Conservation (phyloP, 2,888 invertebrate genomes). For the Danaus chrysippus region DNA sequence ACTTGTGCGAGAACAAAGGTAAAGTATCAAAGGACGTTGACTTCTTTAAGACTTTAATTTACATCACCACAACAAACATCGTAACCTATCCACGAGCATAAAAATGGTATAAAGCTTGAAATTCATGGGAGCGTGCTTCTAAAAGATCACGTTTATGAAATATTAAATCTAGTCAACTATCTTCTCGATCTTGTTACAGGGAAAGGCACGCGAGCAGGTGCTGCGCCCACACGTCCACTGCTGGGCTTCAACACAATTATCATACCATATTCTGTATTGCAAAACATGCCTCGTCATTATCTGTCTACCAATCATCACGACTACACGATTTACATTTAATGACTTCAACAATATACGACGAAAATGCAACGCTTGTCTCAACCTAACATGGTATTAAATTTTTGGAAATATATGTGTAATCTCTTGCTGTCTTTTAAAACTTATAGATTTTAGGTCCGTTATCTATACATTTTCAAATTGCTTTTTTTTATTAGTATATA, state of each 20-base stretch:
- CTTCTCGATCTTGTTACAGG: constrained; percentile 47
- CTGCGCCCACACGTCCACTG: constrained; percentile 53
- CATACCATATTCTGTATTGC: constrained; percentile 65
- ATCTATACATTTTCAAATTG: not conserved
- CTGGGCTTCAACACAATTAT: constrained; percentile 65
- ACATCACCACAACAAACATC: constrained; percentile 3
- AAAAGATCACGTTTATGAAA: constrained; percentile 75
- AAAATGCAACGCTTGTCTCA: constrained; percentile 52
- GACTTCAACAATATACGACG: constrained; percentile 75
- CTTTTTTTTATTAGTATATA: not conserved
- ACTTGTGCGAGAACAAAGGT: not conserved
- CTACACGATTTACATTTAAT: constrained; percentile 77
- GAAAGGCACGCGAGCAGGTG: constrained; percentile 60
- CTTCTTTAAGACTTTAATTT: not conserved
- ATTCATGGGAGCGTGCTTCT: constrained; percentile 58
- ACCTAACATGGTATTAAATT: constrained; percentile 41
- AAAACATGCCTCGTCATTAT: constrained; percentile 76
- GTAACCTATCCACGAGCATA: constrained; percentile 6
- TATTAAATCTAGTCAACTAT: constrained; percentile 67
- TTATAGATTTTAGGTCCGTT: not conserved
- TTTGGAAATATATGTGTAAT: not conserved
- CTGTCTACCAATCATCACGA: constrained; percentile 74
- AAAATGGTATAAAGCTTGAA: constrained; percentile 34
- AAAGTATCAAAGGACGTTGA: not conserved
- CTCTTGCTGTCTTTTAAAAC: not conserved